Base-by-base conservation (phyloP, 2,888 invertebrate species). In the Thereva unica region DNA sequence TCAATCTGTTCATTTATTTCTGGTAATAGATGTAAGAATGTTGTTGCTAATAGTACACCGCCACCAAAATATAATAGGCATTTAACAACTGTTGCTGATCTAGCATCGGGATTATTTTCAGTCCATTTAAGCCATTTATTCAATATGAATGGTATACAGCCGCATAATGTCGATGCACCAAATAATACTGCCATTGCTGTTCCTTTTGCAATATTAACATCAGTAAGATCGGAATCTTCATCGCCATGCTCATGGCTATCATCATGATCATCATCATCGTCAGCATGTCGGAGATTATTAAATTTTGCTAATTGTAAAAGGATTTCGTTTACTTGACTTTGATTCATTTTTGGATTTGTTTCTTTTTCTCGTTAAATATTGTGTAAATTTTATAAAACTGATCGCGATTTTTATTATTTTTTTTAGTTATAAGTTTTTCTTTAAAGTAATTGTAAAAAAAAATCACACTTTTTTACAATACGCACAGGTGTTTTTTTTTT, bases 11-110 rank as follows among this genome's bases (percentile, higher is more conserved):
- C 89, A 7, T 85, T 81, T 0, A 93, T 89, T 82, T 93, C 93
- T 1, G 93, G 93, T 65, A 92, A 81, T 73, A 93, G 82, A 75
- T 93, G 93, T 71, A 92, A 79, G 76, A 93, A 92, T 4, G 92
- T 92, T 3, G 93, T 93, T 70, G 89, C 88, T 45, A 93, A 80
- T 12, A 93, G 81, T 0, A 93, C 92, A 7, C 93, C 93, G n/a
- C 92, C 93, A 10, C 92, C 93, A 71, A 92, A 89, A n/a, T 90
- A 88, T 34, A 93, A 81, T 35, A 91, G 78, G 12, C 88, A 80
- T 74, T 86, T 83, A 38, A 89, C 86, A 23, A 85, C 73, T 9
- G 72, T 76, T 6, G 78, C 78, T 1, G 77, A 74, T n/a, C 78
- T 75, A 7, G 78, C 74, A 67, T 76, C 75, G 10, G 76, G 71